Evolutionary conservation across 2,113 vertebrate genomes (phyloP), one percentile per base, ranked within the genome.

Genomic region (Plecotus auritus): DNA sequence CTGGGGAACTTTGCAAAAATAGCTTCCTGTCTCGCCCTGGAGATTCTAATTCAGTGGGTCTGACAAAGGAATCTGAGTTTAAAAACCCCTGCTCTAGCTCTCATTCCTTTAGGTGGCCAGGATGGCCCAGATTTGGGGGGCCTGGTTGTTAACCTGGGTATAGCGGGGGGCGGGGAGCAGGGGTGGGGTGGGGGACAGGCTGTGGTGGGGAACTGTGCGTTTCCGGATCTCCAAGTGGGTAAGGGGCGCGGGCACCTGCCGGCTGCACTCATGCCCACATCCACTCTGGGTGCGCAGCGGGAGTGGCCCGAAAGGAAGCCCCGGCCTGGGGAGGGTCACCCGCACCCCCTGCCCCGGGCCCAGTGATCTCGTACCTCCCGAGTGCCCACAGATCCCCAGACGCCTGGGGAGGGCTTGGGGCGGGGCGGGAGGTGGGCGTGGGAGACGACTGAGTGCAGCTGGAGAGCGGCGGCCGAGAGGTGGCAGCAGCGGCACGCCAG

Each of bases 401-500:
- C 1, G 12, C 69, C 40, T 20, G 2, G 13, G 16, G 10, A 69
- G 49, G 70, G 23, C 20, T 17, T 5, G 14, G 66, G 72, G 49
- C 11, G 30, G 30, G 4, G 17, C 8, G n/a, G 83, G 22, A 26
- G 30, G 14, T 13, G 13, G 51, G 30, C 13, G 42, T 12, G 35
- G 49, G 51, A 20, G 70, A 17, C 10, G 0, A 66, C 56, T 4
- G 90, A 13, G 42, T 2, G 72, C 10, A 2, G 45, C 40, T 14
- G 12, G 35, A 16, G 37, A 56, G 28, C n/a, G 16, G 49, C 11
- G 47, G 69, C 93, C 97, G 45, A 40, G 26, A 97, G 97, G 96
- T 80, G 97, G 97, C 96, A 96, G 97, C 96, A 90, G 93, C 72
- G 4, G 28, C 26, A 84, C 67, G 11, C 66, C 12, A 0, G 35